Base-by-base conservation (phyloP, 2,113 vertebrate species). In the Pandion haliaetus region DNA sequence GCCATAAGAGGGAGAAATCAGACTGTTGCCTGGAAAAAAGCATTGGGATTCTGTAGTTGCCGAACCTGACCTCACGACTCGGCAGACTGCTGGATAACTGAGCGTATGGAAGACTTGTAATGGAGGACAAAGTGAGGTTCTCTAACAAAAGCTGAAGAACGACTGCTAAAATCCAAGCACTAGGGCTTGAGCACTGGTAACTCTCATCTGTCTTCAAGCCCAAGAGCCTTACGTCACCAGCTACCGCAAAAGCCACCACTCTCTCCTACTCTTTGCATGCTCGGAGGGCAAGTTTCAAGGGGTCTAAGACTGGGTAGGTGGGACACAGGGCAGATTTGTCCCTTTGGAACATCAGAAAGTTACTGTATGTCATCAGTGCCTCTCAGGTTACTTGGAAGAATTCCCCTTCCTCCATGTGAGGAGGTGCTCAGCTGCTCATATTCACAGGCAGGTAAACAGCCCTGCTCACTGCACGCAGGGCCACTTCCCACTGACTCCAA, bases 1-100 rank as follows among this genome's bases (percentile, higher is more conserved):
- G 26, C 34, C 2, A 0, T 26, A 16, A 58, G 20, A 91, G 14
- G 58, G 25, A 65, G 19, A 58, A 57, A 44, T 28, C 8, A 0
- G 40, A 19, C 36, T 14, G 17, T 14, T 63, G 65, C 50, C 36
- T 65, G 10, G 24, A 36, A 50, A 42, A 61, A 69, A 62, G 40
- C 62, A 8, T 4, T 54, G 54, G 31, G 29, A 52, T 59, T 49
- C 17, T 29, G 31, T 17, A 42, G n/a, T 31, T 52, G 63, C 80
- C n/a, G 13, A 1, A n/a, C 20, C n/a, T 8, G 47, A 16, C 23
- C 34, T 47, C 4, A 0, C 4, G 0, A 10, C 38, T 17, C 4
- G 2, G 34, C 25, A 38, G 18, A 7, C 47, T 38, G 62, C 54
- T 67, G 70, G 55, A 9, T 21, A 52, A 29, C 55, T 10, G 36